Evolutionary conservation across 1,140 invertebrate genomes (phyloP), one percentile per base, ranked within the genome.

Genomic region (Hyles vespertilio): DNA sequence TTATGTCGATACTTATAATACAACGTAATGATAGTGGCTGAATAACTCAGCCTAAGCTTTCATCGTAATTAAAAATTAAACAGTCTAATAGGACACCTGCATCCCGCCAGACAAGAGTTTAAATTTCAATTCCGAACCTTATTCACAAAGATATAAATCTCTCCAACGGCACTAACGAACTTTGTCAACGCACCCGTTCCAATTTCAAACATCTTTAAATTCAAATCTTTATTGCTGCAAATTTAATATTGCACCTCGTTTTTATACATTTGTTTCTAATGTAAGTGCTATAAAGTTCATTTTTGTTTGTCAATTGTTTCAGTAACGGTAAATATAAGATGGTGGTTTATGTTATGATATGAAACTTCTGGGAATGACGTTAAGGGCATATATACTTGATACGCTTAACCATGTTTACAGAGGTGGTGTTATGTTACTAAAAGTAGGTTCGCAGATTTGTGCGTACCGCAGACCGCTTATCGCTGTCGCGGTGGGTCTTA

Each of bases 351-450:
- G 80, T 83, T 83, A 83, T 85, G 82, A 81, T 81, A 86, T 67
- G 60, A 65, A 62, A 63, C 59, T 86, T 82, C 83, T 72, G 45
- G 77, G 81, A 83, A 85, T 74, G 76, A 74, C 79, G 72, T 77
- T 68, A 66, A 78, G 75, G 36, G 80, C 54, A 68, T 62, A 61
- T 66, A 59, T 58, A 68, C 72, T 83, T 70, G 81, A 80, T 59
- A 61, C 63, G 45, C 36, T 57, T 72, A 63, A 76, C 59, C 34
- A 40, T 63, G 62, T 64, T 64, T 64, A 64, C 48, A 59, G 43
- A 49, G 49, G 49, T 45, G 11, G 56, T 63, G 10, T 58, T 56
- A 59, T 44, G 54, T 64, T 64, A 64, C 57, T 33, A 12, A 64
- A 58, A 6, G 61, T 76, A 58, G 70, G 69, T 81, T 81, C 81